Conservation (phyloP, 2,888 invertebrate species). For the Aphrophora alni region DNA sequence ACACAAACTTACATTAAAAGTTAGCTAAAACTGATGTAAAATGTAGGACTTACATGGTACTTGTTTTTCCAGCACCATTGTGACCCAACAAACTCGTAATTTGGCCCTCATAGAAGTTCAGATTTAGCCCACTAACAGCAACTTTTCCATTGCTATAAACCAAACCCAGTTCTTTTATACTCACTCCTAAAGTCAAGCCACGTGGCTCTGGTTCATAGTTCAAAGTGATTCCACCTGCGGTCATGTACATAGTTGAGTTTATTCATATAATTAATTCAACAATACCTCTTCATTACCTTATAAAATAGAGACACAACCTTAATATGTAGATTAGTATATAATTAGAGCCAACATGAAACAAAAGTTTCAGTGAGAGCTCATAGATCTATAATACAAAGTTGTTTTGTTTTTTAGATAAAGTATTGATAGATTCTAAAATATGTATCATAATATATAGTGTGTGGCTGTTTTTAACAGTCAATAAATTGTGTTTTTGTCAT, state of each 20-base stretch:
- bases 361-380: too few species aligned
- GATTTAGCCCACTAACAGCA: conserved; percentile 76
- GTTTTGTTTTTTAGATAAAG: too few species aligned
- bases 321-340: too few species aligned
- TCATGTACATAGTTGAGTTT: conserved; percentile 13
- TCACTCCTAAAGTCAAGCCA: conserved; percentile 69
- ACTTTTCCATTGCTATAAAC: conserved; percentile 67
- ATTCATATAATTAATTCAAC: conserved; percentile 26
- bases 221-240: conserved; percentile 26
- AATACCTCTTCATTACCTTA: conserved; percentile 16
- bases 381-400: too few species aligned
- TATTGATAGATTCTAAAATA: too few species aligned
- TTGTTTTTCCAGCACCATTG: conserved; percentile 93
- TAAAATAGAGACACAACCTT: too few species aligned
- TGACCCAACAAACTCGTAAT: conserved; percentile 87
- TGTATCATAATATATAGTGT: too few species aligned
- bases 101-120: conserved; percentile 83
- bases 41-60: conserved; percentile 82
- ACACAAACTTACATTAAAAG: too few species aligned
- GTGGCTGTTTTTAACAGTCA: too few species aligned
- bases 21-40: too few species aligned
- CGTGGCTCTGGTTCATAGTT: conserved; percentile 61
- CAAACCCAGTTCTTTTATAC: conserved; percentile 74
- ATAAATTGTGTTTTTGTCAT: too few species aligned
- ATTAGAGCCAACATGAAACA: too few species aligned